Conservation (phyloP, 2,113 vertebrate genomes). For the Lagopus leucura region DNA sequence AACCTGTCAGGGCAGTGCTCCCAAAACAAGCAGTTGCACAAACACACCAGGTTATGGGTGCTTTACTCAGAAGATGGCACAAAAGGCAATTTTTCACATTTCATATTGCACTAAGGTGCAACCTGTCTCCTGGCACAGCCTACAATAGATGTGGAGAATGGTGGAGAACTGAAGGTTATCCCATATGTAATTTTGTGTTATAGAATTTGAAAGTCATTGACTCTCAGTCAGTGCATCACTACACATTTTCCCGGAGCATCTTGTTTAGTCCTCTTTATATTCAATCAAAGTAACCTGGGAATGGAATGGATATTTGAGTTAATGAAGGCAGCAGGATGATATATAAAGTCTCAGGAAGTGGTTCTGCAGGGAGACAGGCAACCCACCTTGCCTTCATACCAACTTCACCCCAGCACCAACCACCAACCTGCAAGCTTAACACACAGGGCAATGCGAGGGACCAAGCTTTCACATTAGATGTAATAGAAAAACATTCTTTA, state of each 20-base stretch:
- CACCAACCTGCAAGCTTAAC: neutral
- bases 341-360: neutral
- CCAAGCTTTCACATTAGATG: conserved; percentile 57
- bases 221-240: neutral
- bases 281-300: neutral
- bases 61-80: neutral
- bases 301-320: neutral
- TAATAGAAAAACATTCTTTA: conserved; percentile 80
- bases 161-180: neutral
- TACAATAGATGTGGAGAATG: neutral
- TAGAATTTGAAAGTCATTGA: neutral
- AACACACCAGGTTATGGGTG: rapidly evolving
- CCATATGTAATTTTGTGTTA: neutral
- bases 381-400: neutral
- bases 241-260: neutral
- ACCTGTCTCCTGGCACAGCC: neutral
- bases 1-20: neutral
- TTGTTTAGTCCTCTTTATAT: neutral
- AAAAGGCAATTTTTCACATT: neutral
- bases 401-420: neutral
- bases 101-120: neutral
- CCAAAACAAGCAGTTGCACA: neutral
- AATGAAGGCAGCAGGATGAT: neutral
- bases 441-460: conserved; percentile 14
- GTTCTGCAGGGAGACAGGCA: neutral